These are phyloP conservation scores for Limnephilus rhombicus DNA, from an alignment of 2,888 invertebrate genomes.

Conservation along the genomic window DNA sequence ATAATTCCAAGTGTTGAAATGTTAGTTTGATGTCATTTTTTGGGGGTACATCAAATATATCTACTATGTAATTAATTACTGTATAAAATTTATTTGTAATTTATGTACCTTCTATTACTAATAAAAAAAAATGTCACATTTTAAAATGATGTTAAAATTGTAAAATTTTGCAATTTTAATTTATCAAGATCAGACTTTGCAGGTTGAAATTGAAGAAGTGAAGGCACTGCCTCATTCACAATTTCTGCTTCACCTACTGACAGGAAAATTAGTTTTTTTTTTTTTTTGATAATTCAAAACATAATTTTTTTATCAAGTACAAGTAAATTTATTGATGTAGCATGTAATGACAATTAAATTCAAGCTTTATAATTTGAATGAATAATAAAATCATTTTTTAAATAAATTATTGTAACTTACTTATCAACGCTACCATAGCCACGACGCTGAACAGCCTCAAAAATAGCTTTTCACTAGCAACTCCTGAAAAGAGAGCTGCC, in stretches of 20 bases:
- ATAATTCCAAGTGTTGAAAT: too few species aligned
- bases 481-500: slow-evolving; percentile 73
- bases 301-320: background rate
- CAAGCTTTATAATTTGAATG: background rate
- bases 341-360: background rate
- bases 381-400: background rate
- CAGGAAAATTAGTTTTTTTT: background rate
- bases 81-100: too few species aligned
- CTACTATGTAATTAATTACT: too few species aligned
- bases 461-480: slow-evolving; percentile 73
- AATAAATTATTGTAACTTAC: slow-evolving; percentile 70
- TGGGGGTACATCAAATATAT: too few species aligned
- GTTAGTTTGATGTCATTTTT: too few species aligned
- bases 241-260: too few species aligned
- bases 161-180: too few species aligned
- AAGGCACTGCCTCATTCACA: background rate
- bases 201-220: background rate
- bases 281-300: background rate
- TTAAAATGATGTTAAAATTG: too few species aligned
- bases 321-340: background rate
- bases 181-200: background rate
- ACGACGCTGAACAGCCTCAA: slow-evolving; percentile 75
- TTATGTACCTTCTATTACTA: too few species aligned
- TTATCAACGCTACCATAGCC: slow-evolving; percentile 78
- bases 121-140: too few species aligned